These are phyloP conservation scores for Apistogramma diplotaenia DNA, from an alignment of 2,113 vertebrate species.

Conservation along the genomic window DNA sequence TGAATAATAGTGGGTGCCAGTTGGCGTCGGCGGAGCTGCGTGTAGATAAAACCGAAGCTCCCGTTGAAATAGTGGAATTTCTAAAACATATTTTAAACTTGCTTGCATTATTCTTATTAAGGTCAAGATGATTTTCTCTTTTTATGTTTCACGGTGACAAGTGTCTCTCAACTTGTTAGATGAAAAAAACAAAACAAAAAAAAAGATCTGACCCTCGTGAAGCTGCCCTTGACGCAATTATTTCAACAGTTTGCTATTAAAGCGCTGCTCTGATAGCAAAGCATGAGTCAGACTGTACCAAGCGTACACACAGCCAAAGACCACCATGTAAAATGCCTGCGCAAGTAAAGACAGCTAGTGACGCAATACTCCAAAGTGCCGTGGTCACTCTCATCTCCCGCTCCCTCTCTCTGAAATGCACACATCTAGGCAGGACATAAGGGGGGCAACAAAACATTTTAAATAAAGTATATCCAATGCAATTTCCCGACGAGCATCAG, in stretches of 20 bases:
- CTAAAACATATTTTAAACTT: not conserved
- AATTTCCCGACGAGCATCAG: slow-evolving; percentile 15
- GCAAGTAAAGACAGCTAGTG: slow-evolving; percentile 53
- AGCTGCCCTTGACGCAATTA: slow-evolving; percentile 13
- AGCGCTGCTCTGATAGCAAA: slow-evolving; percentile 2
- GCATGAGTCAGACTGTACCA: slow-evolving; percentile 37
- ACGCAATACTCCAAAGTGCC: slow-evolving; percentile 55
- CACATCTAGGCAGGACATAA: not conserved
- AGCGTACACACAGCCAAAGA: slow-evolving; percentile 40
- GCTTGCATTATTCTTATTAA: not conserved
- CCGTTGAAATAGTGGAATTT: not conserved
- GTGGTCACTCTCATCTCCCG: not conserved
- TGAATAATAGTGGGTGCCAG: slow-evolving; percentile 16
- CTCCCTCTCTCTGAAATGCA: not conserved
- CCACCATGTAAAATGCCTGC: slow-evolving; percentile 55
- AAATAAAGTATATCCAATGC: slow-evolving; percentile 26
- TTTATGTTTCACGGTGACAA: not conserved
- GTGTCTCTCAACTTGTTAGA: not conserved
- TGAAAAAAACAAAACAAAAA: not conserved
- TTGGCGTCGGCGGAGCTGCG: not conserved
- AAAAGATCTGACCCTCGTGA: not conserved
- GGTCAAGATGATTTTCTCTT: not conserved
- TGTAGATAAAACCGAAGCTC: not conserved
- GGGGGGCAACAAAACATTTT: not conserved
- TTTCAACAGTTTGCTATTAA: slow-evolving; percentile 26